A percentile compares a stretch with the other conserved stretches of the same genome.
Conservation (phyloP, 2,888 invertebrate genomes). For the Pollenia amentaria region DNA sequence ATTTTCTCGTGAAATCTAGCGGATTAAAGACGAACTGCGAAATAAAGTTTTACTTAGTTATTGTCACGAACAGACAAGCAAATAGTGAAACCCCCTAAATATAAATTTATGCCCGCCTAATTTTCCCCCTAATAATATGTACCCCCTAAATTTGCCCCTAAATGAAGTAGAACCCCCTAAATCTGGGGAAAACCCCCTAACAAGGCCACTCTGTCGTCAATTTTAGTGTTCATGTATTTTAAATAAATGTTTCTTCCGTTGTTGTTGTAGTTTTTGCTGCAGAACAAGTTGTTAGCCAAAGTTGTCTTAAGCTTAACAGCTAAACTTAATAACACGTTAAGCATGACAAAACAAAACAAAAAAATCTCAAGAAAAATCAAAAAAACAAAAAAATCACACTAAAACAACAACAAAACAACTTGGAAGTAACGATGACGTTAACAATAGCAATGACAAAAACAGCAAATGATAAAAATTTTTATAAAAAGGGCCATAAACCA, state of each 20-base stretch:
- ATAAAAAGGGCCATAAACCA: background rate
- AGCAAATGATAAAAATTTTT: conserved; percentile 24
- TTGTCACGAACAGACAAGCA: too few species aligned
- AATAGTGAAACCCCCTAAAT: too few species aligned
- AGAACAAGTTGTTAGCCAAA: conserved; percentile 30
- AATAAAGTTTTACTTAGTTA: too few species aligned
- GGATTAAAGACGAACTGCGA: too few species aligned
- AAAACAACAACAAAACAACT: conserved; percentile 18
- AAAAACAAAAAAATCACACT: background rate
- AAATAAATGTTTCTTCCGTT: conserved; percentile 22
- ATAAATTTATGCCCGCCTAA: too few species aligned
- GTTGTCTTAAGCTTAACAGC: conserved; percentile 65
- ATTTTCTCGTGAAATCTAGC: too few species aligned
- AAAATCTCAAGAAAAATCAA: background rate
- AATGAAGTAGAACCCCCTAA: too few species aligned
- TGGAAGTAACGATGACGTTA: conserved; percentile 55
- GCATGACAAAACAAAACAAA: conserved; percentile 21
- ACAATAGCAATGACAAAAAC: conserved; percentile 47
- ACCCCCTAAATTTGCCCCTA: too few species aligned
- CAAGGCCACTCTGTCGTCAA: too few species aligned
- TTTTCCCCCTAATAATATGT: too few species aligned
- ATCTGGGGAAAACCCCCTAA: too few species aligned
- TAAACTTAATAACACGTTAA: conserved; percentile 64
- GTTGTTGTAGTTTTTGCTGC: background rate
- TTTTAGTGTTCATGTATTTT: conserved; percentile 61